These are phyloP conservation scores for Calephelis perditalis DNA, from an alignment of 2,888 invertebrate genomes.

Conservation along the genomic window DNA sequence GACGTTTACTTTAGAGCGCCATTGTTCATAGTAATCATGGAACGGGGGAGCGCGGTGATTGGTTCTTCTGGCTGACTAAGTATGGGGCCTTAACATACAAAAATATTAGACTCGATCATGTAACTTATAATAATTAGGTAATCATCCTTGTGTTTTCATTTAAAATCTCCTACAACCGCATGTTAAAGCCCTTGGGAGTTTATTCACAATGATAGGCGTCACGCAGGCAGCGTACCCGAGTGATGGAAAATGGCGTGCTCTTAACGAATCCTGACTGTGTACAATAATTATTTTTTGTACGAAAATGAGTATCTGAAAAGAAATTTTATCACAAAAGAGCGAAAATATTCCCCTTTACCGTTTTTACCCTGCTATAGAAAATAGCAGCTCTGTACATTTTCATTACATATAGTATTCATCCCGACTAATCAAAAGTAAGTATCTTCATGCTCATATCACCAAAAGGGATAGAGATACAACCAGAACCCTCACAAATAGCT, in stretches of 20 bases:
- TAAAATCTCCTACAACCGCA: slow-evolving; percentile 23
- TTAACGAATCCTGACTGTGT: slow-evolving; percentile 23
- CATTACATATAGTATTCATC: not conserved
- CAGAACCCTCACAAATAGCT: no score
- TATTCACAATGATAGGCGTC: slow-evolving; percentile 31
- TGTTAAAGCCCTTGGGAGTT: slow-evolving; percentile 26
- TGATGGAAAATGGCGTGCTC: slow-evolving; percentile 24
- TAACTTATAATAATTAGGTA: no score
- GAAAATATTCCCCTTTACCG: not conserved
- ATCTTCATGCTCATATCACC: no score
- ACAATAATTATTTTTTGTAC: slow-evolving; percentile 25
- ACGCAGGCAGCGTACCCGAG: slow-evolving; percentile 25
- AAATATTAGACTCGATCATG: no score
- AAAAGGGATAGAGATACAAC: no score
- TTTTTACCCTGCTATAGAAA: not conserved
- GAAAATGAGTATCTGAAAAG: slow-evolving; percentile 9
- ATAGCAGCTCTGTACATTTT: not conserved
- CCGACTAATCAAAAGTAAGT: no score
- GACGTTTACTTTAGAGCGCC: no score
- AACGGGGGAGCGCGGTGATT: no score
- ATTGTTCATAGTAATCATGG: no score
- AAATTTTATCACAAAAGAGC: not conserved
- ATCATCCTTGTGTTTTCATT: slow-evolving; percentile 24
- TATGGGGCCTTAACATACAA: no score
- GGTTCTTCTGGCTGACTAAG: no score